Evolutionary conservation across 2,113 vertebrate genomes (phyloP).

Genomic region (Microcebus ravelobensis): DNA sequence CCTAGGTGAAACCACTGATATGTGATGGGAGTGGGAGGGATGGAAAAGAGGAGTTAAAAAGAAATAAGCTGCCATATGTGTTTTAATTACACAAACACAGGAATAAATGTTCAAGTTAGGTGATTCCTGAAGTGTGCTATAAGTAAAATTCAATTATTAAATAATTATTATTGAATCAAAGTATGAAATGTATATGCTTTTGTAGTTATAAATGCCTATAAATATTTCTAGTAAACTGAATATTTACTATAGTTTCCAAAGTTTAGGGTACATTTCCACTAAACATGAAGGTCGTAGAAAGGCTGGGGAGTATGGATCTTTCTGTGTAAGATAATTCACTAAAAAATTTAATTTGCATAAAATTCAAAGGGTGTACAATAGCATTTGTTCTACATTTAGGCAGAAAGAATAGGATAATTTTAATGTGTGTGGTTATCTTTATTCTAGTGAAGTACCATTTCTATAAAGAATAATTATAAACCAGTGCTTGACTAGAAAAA

Average conservation of each 20-base stretch:
- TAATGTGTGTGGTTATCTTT: conserved; percentile 26
- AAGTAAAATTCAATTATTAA: conserved; percentile 59
- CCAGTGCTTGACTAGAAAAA: conserved; percentile 22
- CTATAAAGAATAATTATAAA: conserved; percentile 39
- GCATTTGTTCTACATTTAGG: neutral
- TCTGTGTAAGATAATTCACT: conserved; percentile 36
- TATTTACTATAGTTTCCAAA: conserved; percentile 38
- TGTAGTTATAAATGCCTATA: conserved; percentile 19
- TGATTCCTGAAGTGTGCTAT: conserved; percentile 55
- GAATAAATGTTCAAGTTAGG: conserved; percentile 7
- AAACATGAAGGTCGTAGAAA: neutral
- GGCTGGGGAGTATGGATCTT: conserved; percentile 7
- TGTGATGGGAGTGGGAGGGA: neutral
- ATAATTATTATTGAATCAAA: conserved; percentile 48
- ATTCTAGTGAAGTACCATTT: conserved; percentile 40
- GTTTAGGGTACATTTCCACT: neutral
- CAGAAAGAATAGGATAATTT: neutral
- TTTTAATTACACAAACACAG: conserved; percentile 53
- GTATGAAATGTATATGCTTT: neutral
- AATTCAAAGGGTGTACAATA: neutral
- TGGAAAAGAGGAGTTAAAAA: conserved; percentile 46
- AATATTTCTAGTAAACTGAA: neutral
- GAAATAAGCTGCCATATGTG: conserved; percentile 27
- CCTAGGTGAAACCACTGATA: conserved; percentile 40
- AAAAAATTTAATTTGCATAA: conserved; percentile 22